A percentile compares a stretch with the other conserved stretches of the same genome.
Evolutionary conservation across 2,888 invertebrate genomes (phyloP).

Genomic region (Tanytarsus gracilentus): DNA sequence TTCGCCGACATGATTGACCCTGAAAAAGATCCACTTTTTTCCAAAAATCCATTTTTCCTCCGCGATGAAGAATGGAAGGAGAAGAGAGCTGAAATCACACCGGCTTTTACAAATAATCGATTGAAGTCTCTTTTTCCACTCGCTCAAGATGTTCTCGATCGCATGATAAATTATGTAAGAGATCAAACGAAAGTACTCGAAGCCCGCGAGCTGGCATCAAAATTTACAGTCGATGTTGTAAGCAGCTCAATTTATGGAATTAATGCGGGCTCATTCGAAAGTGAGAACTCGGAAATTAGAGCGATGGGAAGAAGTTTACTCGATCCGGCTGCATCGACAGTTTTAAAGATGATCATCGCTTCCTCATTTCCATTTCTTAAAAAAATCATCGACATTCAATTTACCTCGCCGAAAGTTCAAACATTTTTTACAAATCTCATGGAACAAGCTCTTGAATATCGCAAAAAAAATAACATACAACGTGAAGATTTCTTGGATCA

Average conservation of each 20-base stretch:
- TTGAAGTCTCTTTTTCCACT: conserved; percentile 45
- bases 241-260: conserved; percentile 44
- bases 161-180: conserved; percentile 36
- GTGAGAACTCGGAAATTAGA: conserved; percentile 35
- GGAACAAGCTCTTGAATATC: conserved; percentile 34
- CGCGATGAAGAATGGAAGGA: conserved; percentile 46
- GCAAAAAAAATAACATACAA: conserved; percentile 34
- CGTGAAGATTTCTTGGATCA: conserved; percentile 39
- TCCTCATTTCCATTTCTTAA: conserved; percentile 35
- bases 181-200: background rate
- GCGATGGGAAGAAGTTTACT: conserved; percentile 36
- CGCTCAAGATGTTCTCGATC: conserved; percentile 42
- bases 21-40: conserved; percentile 43
- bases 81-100: conserved; percentile 44
- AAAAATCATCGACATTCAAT: conserved; percentile 3
- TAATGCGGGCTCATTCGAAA: conserved; percentile 40
- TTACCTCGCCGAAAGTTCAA: background rate
- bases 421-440: conserved; percentile 31
- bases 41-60: conserved; percentile 45
- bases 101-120: conserved; percentile 43
- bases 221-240: conserved; percentile 44
- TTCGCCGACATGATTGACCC: conserved; percentile 41
- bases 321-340: conserved; percentile 33
- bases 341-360: conserved; percentile 33
- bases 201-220: conserved; percentile 31